phyloP scores from a whole-genome alignment of 2,797 vertebrate species.

The Erethizon dorsatum region DNA sequence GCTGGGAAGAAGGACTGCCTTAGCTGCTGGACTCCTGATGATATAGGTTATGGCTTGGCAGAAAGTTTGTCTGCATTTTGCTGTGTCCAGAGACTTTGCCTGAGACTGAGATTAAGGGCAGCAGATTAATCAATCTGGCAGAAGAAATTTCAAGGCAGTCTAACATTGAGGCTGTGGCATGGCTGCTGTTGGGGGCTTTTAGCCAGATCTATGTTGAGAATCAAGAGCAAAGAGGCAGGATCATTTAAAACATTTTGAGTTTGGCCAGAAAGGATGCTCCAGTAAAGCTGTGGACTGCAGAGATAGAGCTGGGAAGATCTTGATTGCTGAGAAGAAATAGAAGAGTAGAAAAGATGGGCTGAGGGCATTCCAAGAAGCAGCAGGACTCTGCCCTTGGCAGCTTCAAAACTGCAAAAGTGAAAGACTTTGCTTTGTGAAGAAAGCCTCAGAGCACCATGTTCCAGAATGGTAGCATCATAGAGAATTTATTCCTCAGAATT shows the following conservation, averaged over 20 bases:
- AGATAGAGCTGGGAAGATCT: not conserved
- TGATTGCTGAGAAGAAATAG: not conserved
- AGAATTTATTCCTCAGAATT: not conserved
- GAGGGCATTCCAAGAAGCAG: not conserved
- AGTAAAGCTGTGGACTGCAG: not conserved
- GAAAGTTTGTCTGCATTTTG: not conserved
- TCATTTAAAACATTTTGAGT: not conserved
- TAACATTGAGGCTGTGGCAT: not conserved
- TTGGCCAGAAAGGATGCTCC: not conserved
- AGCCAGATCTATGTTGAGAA: not conserved
- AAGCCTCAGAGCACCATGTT: not conserved
- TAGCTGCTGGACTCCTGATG: not conserved
- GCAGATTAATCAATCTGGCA: not conserved
- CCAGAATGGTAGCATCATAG: not conserved
- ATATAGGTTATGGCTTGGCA: not conserved
- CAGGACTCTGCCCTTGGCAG: not conserved
- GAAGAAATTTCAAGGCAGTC: not conserved
- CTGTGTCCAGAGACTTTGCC: not conserved
- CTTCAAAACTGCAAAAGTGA: not conserved
- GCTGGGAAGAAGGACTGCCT: not conserved
- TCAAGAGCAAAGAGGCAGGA: not conserved
- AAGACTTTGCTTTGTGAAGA: not conserved
- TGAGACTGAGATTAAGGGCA: not conserved
- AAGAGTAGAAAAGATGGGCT: not conserved
- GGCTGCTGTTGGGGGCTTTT: not conserved